Conservation (phyloP, 2,797 vertebrate genomes). For the Gambelia wislizenii region DNA sequence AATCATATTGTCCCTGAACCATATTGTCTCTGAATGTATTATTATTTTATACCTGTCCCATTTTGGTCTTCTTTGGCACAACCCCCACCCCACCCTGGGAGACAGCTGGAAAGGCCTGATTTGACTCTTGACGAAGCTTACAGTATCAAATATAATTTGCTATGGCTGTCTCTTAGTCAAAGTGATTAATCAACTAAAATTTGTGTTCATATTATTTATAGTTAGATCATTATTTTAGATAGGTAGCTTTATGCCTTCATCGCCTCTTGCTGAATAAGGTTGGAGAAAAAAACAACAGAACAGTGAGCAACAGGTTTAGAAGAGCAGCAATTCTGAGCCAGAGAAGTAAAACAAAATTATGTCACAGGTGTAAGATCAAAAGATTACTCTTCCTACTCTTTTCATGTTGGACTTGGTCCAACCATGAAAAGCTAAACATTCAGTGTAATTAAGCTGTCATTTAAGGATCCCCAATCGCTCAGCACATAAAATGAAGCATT, state of each 20-base stretch:
- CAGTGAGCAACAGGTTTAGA: conserved; percentile 9
- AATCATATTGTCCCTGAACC: not conserved
- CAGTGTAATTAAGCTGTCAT: conserved; percentile 82
- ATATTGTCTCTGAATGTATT: not conserved
- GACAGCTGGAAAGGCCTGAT: not conserved
- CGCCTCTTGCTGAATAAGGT: not conserved
- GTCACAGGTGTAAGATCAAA: conserved; percentile 79
- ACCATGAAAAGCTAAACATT: conserved; percentile 71
- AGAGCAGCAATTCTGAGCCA: conserved; percentile 65
- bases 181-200: not conserved
- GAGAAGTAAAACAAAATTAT: conserved; percentile 71
- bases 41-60: not conserved
- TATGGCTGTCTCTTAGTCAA: not conserved
- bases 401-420: conserved; percentile 77
- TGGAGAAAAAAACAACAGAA: conserved; percentile 28
- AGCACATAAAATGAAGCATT: conserved; percentile 51
- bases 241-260: not conserved
- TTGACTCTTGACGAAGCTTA: not conserved
- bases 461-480: conserved; percentile 66
- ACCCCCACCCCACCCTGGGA: not conserved
- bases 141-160: not conserved
- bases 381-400: conserved; percentile 68
- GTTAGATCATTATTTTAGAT: not conserved
- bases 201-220: not conserved
- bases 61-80: not conserved